Evolutionary conservation across 2,888 invertebrate species (phyloP).

Genomic region (Automeris io): DNA sequence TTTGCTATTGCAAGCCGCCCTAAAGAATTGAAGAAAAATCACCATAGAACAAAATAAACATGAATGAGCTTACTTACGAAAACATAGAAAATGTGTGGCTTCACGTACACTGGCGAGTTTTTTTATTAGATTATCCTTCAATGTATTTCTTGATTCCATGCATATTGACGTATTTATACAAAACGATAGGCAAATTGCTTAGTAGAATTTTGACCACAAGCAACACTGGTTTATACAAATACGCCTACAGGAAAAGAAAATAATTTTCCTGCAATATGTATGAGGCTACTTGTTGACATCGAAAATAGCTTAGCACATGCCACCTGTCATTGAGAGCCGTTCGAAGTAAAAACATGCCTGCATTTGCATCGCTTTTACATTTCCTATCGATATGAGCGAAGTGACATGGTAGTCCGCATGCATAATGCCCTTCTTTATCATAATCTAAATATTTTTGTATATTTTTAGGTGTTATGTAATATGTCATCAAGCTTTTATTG

Average conservation of each 20-base stretch:
- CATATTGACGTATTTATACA: too few relatives aligned
- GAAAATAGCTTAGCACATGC: neutral
- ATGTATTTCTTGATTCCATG: too few relatives aligned
- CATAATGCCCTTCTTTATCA: slow-evolving; percentile 1
- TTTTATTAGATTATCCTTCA: too few relatives aligned
- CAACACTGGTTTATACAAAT: too few relatives aligned
- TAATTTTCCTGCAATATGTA: neutral
- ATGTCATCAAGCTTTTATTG: neutral
- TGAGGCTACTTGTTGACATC: neutral
- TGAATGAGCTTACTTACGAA: too few relatives aligned
- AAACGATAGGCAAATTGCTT: too few relatives aligned
- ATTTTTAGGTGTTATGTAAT: neutral
- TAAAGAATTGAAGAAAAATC: too few relatives aligned
- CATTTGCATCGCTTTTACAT: neutral
- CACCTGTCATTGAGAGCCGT: neutral
- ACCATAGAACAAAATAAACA: too few relatives aligned
- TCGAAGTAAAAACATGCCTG: slow-evolving; percentile 1
- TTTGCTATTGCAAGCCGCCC: too few relatives aligned
- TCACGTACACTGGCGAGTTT: too few relatives aligned
- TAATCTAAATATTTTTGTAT: neutral
- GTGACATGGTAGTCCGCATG: neutral
- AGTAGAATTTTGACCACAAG: too few relatives aligned
- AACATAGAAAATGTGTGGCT: too few relatives aligned
- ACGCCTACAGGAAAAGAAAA: neutral
- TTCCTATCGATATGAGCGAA: neutral